A percentile compares a stretch with the other conserved stretches of the same genome.
Conservation (phyloP, 64 coral and sea anemone genomes). For the Pachyseris speciosa region DNA sequence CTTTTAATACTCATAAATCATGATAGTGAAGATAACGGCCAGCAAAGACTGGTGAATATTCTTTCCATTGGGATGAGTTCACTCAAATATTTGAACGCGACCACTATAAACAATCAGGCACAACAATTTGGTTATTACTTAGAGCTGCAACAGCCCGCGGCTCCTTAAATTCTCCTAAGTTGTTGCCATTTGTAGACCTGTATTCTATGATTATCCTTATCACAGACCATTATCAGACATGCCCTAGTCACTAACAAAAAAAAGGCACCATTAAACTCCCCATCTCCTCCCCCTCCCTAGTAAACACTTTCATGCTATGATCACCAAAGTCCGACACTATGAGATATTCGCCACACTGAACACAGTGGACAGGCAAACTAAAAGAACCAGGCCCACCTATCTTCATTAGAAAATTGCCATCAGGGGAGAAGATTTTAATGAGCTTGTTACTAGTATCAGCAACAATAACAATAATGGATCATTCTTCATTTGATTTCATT, state of each 20-base stretch:
- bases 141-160: not conserved
- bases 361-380: not conserved
- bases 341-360: slow-evolving; percentile 13
- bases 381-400: not conserved
- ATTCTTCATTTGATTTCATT: no score
- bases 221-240: slow-evolving; percentile 35
- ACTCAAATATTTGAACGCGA: not conserved
- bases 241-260: slow-evolving; percentile 6
- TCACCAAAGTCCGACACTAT: not conserved
- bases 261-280: not conserved
- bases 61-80: no score
- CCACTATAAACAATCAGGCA: not conserved
- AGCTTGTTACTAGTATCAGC: slow-evolving; percentile 77
- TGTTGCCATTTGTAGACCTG: not conserved
- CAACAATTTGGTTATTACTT: not conserved
- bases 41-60: not conserved
- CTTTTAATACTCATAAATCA: not conserved
- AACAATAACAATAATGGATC: slow-evolving; percentile 87
- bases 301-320: slow-evolving; percentile 44
- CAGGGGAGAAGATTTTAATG: slow-evolving; percentile 37
- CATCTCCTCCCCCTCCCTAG: slow-evolving; percentile 17
- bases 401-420: slow-evolving; percentile 67
- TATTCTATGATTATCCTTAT: slow-evolving; percentile 1
- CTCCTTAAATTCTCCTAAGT: not conserved
- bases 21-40: not conserved